phyloP scores from a whole-genome alignment of 2,888 invertebrate genomes.

The Keiferia lycopersicella region DNA sequence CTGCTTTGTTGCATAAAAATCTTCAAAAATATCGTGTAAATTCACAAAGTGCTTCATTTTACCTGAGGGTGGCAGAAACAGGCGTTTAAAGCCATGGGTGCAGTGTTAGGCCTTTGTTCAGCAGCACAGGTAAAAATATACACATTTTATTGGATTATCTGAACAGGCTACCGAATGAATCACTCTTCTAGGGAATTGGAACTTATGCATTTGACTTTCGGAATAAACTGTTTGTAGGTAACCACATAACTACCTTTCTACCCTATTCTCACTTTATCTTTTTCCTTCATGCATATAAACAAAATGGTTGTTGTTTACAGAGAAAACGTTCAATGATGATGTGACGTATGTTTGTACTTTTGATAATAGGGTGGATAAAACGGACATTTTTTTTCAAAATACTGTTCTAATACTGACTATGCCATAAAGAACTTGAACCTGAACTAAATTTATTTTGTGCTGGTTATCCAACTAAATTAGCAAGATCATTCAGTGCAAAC shows the following conservation, averaged over 20 bases:
- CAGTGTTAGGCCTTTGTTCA: constrained; percentile 82
- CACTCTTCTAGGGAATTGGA: neutral
- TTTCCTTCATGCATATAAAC: neutral
- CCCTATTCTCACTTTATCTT: constrained; percentile 7
- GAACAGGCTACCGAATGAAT: neutral
- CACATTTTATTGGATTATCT: constrained; percentile 8
- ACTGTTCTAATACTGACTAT: too few species aligned
- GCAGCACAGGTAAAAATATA: constrained; percentile 79
- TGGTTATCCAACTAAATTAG: too few species aligned
- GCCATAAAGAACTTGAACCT: too few species aligned
- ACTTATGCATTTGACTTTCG: neutral
- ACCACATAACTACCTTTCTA: neutral
- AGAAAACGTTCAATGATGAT: too few species aligned
- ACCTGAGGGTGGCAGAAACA: neutral
- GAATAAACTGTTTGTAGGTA: neutral
- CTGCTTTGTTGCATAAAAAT: neutral
- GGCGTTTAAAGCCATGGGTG: constrained; percentile 74
- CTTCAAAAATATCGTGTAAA: constrained; percentile 12
- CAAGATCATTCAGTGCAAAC: too few species aligned
- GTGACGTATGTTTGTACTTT: too few species aligned
- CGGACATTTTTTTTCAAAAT: neutral
- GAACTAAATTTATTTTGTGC: neutral
- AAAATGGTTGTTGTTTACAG: constrained; percentile 15
- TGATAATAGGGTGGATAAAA: too few species aligned
- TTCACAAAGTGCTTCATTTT: neutral